Percentiles rank a stretch among this genome's conserved stretches.
phyloP scores from a whole-genome alignment of 2,113 vertebrate genomes.

The Elephantulus edwardii region DNA sequence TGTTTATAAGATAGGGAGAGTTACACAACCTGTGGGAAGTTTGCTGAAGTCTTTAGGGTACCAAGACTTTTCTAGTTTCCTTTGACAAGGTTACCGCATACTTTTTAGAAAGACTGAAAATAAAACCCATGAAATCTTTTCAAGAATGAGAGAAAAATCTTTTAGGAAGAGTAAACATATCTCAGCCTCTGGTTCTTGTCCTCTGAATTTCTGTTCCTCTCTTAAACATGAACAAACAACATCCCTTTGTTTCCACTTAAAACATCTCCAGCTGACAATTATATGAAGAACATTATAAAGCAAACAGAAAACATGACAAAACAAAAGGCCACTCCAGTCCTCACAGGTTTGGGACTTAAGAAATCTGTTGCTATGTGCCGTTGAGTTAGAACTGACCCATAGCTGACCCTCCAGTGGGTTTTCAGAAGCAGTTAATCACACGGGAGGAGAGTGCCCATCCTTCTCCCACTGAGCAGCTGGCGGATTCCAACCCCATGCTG shows the following conservation, averaged over 20 bases:
- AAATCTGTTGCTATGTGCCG: too few relatives aligned
- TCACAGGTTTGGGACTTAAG: not conserved
- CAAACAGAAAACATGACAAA: slow-evolving; percentile 32
- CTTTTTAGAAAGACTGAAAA: not conserved
- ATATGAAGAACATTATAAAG: slow-evolving; percentile 26
- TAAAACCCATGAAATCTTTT: not conserved
- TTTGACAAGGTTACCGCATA: not conserved
- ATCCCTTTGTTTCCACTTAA: not conserved
- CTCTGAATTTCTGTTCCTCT: not conserved
- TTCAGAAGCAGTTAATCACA: too few relatives aligned
- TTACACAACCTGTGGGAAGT: not conserved
- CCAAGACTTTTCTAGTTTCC: not conserved
- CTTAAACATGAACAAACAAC: not conserved
- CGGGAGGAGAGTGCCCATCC: too few relatives aligned
- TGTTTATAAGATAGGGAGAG: not conserved
- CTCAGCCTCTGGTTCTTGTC: not conserved
- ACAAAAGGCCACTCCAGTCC: slow-evolving; percentile 11
- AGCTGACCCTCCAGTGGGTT: too few relatives aligned
- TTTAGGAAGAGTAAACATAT: not conserved
- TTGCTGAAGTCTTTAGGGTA: not conserved
- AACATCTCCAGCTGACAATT: not conserved
- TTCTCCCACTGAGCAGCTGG: too few relatives aligned
- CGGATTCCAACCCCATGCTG: too few relatives aligned
- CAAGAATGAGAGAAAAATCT: slow-evolving; percentile 21
- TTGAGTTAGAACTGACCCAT: too few relatives aligned